Conservation (phyloP, 2,797 vertebrate species). For the Xenentodon cancila region DNA sequence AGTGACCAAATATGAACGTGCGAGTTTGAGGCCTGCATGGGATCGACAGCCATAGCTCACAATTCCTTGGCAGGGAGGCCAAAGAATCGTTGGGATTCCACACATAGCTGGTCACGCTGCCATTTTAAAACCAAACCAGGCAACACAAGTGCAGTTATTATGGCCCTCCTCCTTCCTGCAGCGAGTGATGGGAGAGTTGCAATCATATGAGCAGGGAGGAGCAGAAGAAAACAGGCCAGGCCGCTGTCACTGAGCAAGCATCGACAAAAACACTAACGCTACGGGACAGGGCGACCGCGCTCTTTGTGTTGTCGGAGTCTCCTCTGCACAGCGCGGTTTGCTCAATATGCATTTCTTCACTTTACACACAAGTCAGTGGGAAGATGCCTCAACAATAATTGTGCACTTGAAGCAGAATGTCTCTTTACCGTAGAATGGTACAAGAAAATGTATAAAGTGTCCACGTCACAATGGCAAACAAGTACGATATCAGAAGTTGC, state of each 20-base stretch:
- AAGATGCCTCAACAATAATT: not conserved
- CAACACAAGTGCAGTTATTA: constrained; percentile 54
- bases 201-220: constrained; percentile 57
- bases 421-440: not conserved
- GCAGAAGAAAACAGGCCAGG: constrained; percentile 47
- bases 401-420: constrained; percentile 3
- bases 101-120: constrained; percentile 83
- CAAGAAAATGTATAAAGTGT: constrained; percentile 7
- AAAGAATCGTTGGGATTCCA: constrained; percentile 81
- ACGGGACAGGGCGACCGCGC: constrained; percentile 66
- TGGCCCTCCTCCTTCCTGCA: constrained; percentile 43
- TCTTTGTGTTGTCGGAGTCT: constrained; percentile 65
- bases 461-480: not conserved
- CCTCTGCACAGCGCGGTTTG: constrained; percentile 28
- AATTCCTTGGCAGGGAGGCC: constrained; percentile 69
- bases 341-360: constrained; percentile 6
- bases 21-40: constrained; percentile 66
- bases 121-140: constrained; percentile 81
- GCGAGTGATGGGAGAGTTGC: constrained; percentile 50
- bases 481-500: constrained; percentile 41
- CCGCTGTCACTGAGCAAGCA: constrained; percentile 54
- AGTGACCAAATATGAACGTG: constrained; percentile 78
- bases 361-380: constrained; percentile 10
- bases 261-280: constrained; percentile 47
- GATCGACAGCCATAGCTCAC: constrained; percentile 61